These are phyloP conservation scores for Selenia dentaria DNA, from an alignment of 2,888 invertebrate species.

Conservation along the genomic window DNA sequence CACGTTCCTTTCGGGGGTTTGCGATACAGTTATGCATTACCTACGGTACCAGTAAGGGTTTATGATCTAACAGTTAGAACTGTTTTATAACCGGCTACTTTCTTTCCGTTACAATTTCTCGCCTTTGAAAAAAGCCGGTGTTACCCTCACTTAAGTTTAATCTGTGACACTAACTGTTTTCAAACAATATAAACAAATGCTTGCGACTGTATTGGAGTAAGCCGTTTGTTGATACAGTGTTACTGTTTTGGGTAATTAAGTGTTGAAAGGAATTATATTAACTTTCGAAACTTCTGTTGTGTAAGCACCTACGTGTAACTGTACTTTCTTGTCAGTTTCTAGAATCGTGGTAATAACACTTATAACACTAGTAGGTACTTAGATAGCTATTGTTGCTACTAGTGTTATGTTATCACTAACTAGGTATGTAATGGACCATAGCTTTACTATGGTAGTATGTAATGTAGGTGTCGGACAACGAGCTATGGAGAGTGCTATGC, in stretches of 20 bases:
- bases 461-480: too few relatives aligned
- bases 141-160: slow-evolving; percentile 22
- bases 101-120: slow-evolving; percentile 72
- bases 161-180: slow-evolving; percentile 38
- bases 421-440: too few relatives aligned
- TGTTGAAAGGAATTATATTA: neutral
- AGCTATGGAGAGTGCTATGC: too few relatives aligned
- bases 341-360: too few relatives aligned
- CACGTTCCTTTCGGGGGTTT: slow-evolving; percentile 25
- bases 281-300: slow-evolving; percentile 1
- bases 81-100: slow-evolving; percentile 60
- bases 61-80: slow-evolving; percentile 50
- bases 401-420: too few relatives aligned
- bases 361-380: too few relatives aligned
- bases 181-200: slow-evolving; percentile 11
- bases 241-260: slow-evolving; percentile 5
- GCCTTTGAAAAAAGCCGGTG: slow-evolving; percentile 63
- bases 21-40: slow-evolving; percentile 39
- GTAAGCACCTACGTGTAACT: neutral
- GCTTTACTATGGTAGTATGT: too few relatives aligned
- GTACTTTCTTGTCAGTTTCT: neutral
- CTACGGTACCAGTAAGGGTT: slow-evolving; percentile 48
- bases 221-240: slow-evolving; percentile 4
- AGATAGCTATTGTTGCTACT: too few relatives aligned
- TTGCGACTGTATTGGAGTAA: slow-evolving; percentile 28